Evolutionary conservation across 2,888 invertebrate genomes (phyloP), one percentile per base, ranked within the genome.

Genomic region (Halictus quadricinctus): DNA sequence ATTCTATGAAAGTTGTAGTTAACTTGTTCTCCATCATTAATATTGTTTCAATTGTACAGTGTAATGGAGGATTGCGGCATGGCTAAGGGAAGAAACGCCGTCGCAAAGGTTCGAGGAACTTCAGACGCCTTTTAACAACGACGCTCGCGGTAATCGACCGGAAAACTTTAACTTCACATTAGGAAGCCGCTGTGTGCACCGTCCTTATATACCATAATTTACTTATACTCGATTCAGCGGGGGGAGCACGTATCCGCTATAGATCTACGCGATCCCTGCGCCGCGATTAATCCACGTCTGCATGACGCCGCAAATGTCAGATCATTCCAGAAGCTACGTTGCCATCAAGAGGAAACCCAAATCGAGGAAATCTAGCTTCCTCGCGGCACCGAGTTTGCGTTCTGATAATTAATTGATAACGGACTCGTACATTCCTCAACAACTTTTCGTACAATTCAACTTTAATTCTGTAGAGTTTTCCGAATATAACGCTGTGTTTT

Each of bases 171-270:
- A 58, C 70, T 80, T 80, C 54, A 72, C 72, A 76, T 69, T 73
- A 85, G 81, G 90, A 90, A 90, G 90, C 90, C 90, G 80, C 80
- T 83, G 84, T 87, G 84, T 87, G 88, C 90, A 75, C 64, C 76
- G 25, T 79, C 43, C 74, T 74, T 84, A 64, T 25, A 43, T 41
- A 80, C 66, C 50, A 69, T 90, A 90, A 91, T 91, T 87, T 87
- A 87, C 85, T 91, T 90, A 91, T 88, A 89, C 87, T 79, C 85
- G 80, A 85, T 84, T 84, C 85, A 76, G 75, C 8, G 64, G 43
- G 29, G 41, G 15, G 21, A 25, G 46, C 41, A 76, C 29, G 48
- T 36, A 81, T 29, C 73, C 50, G 18, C 13, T 36, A 73, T 15
- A 48, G 25, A 81, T 72, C 54, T 29, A 15, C 13, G 18, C 43